These are phyloP conservation scores for Brassicogethes aeneus DNA, from an alignment of 2,888 invertebrate genomes.

Conservation along the genomic window DNA sequence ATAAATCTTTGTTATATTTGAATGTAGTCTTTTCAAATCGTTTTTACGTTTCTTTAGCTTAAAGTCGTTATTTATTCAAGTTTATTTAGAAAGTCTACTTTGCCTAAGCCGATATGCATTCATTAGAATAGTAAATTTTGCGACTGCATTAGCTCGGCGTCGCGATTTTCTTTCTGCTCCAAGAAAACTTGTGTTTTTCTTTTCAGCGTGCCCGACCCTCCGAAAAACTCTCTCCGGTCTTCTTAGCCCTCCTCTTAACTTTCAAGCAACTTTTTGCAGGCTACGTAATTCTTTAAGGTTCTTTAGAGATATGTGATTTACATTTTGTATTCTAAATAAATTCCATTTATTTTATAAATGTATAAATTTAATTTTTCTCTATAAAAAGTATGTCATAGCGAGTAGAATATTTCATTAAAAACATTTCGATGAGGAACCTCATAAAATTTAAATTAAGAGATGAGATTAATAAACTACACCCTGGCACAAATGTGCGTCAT, in stretches of 20 bases:
- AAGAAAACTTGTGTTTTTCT: constrained; percentile 34
- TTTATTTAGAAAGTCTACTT: constrained; percentile 11
- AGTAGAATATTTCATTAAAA: too few relatives aligned
- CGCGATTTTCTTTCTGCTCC: constrained; percentile 23
- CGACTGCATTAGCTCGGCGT: constrained; percentile 33
- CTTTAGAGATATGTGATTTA: background rate
- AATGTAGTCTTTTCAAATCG: too few relatives aligned
- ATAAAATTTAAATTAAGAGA: too few relatives aligned
- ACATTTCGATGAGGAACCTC: too few relatives aligned
- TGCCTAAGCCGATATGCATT: constrained; percentile 36
- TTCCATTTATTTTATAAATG: too few relatives aligned
- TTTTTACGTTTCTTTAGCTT: too few relatives aligned
- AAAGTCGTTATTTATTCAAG: constrained; percentile 1
- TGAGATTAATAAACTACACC: too few relatives aligned
- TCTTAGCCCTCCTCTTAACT: background rate
- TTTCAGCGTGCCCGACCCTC: constrained; percentile 27
- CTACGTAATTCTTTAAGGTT: background rate
- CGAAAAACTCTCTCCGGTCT: background rate
- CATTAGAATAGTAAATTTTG: constrained; percentile 34
- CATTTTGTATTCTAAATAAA: too few relatives aligned
- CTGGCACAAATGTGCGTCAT: too few relatives aligned
- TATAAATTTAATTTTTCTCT: background rate
- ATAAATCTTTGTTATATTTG: too few relatives aligned
- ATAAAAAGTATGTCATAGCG: too few relatives aligned
- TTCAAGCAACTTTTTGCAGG: background rate